Percentiles rank a stretch among this genome's conserved stretches.
Conservation (phyloP, 2,113 vertebrate genomes). For the Balaeniceps rex region DNA sequence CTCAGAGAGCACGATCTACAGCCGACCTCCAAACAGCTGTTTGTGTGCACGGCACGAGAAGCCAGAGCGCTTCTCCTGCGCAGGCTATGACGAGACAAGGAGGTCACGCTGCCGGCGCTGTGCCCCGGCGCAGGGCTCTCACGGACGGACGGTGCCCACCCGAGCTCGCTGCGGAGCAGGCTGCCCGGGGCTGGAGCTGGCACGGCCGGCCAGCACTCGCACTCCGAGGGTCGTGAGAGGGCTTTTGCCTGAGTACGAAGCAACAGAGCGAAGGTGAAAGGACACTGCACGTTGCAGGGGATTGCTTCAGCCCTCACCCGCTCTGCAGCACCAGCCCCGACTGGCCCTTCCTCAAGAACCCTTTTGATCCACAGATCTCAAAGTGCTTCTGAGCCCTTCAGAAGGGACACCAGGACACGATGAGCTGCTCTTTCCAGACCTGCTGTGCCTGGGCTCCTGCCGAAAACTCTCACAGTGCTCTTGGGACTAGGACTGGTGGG, state of each 20-base stretch:
- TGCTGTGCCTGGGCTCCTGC: neutral
- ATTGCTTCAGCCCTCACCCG: rapidly evolving
- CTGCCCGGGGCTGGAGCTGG: neutral
- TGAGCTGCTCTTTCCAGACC: neutral
- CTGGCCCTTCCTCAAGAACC: too few relatives aligned
- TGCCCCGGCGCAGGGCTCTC: neutral
- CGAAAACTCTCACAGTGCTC: neutral
- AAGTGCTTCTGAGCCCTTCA: neutral
- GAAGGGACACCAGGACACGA: neutral
- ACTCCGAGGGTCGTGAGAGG: neutral
- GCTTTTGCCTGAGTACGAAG: neutral
- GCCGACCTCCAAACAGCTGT: neutral
- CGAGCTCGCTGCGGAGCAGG: neutral
- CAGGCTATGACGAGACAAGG: rapidly evolving
- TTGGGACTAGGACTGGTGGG: neutral
- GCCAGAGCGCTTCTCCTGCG: neutral
- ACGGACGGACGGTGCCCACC: neutral
- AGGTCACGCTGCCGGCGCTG: rapidly evolving
- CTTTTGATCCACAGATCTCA: neutral
- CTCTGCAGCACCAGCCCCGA: neutral
- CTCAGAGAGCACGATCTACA: neutral
- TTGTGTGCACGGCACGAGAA: neutral
- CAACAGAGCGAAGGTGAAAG: neutral
- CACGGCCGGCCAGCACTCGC: rapidly evolving
- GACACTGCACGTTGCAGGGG: neutral